Evolutionary conservation across 2,888 invertebrate species (phyloP), one percentile per base, ranked within the genome.

Genomic region (Molanna angustata): DNA sequence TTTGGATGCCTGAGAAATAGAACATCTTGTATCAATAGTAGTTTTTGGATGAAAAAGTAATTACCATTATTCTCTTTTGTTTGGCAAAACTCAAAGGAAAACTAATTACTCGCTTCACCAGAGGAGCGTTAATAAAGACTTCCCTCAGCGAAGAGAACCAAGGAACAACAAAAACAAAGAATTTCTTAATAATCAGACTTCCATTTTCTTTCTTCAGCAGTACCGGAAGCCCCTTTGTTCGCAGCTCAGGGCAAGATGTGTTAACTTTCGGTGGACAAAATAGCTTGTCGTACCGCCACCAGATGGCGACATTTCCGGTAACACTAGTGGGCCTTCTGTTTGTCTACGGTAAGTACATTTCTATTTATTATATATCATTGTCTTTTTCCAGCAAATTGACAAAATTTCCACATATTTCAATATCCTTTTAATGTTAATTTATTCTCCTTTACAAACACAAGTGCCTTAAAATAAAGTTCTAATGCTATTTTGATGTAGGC

Each of bases 281-380:
- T 54, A 43, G 53, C 45, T 58, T 58, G 44, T 42, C 49, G 49
- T 19, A 31, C 52, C 49, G 52, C 54, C 54, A 52, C 37, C 58
- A 56, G 52, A 59, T 59, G 58, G 58, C 43, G 58, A 42, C 49
- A 49, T 48, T 56, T 58, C 58, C 58, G 58, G 55, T 43, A 39
- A 51, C 44, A 22, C 49, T 52, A 17, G 39, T 53, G 22, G 47
- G 53, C 16, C 44, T 58, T 18, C 51, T 55, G 52, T 54, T 59
- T 51, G 54, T 54, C 49, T 52, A 54, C 32, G 56, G 58, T 59
- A 52, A 59, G 58, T 56, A 54, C 46, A 37, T 32, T 35, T 50
- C 49, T 57, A n/a, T n/a, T n/a, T n/a, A n/a, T n/a, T n/a, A n/a
- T n/a, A n/a, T n/a, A n/a, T n/a, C n/a, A n/a, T n/a, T n/a, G n/a